Evolutionary conservation across 2,113 vertebrate genomes (phyloP).

Genomic region (Rhodinocichla rosea): DNA sequence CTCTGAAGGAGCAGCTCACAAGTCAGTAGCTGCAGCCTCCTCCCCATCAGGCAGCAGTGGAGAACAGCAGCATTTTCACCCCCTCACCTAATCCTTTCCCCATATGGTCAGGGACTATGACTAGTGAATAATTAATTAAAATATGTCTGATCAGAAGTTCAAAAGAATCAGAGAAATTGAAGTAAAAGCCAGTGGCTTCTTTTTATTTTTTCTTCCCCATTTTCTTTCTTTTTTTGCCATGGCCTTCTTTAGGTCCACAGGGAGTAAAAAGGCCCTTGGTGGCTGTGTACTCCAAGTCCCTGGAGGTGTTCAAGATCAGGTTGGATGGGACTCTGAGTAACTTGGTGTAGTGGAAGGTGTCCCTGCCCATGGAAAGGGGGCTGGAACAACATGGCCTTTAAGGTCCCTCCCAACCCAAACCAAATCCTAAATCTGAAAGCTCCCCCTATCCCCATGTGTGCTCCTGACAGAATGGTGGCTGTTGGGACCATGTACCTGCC

Average conservation of each 20-base stretch:
- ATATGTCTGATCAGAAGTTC: background rate
- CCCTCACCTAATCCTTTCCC: background rate
- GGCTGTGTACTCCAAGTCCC: no score
- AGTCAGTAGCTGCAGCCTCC: background rate
- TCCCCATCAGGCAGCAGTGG: accelerated
- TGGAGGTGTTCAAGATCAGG: background rate
- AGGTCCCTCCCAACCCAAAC: background rate
- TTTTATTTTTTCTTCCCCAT: background rate
- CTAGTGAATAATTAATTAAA: slow-evolving; percentile 12
- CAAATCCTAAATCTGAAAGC: background rate
- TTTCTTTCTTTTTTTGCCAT: background rate
- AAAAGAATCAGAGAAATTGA: background rate
- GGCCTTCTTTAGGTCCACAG: background rate
- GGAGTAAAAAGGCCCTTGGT: background rate
- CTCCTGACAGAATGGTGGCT: background rate
- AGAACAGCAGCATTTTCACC: background rate
- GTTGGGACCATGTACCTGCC: background rate
- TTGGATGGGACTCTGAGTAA: background rate
- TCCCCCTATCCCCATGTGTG: accelerated
- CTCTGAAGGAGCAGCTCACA: background rate
- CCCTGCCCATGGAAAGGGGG: background rate
- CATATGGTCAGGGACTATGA: background rate
- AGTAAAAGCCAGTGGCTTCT: background rate
- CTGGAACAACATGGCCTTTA: background rate
- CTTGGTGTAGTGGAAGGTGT: background rate